Evolutionary conservation across 2,797 vertebrate species (phyloP), one percentile per base, ranked within the genome.

Genomic region (Eulemur albifrons): DNA sequence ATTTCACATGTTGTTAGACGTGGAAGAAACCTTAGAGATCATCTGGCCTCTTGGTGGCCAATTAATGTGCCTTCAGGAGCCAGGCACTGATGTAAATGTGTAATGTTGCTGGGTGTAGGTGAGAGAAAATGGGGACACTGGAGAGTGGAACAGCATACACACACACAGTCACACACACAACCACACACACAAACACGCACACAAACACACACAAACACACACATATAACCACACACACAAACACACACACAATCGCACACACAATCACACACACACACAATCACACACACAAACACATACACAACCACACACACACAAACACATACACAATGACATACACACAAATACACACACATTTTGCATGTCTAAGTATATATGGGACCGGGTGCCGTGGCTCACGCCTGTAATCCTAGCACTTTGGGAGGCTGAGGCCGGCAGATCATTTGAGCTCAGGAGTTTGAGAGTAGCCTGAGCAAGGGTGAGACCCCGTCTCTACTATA

Each of bases 1-100:
- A 86, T 79, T 96, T 96, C 61, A 82, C 32, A 65, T 95, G 81
- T 96, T 32, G 7, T 93, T 80, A 95, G 83, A 92, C 11, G 30
- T 79, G 43, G 45, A 90, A 0, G 43, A 90, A 84, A 57, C n/a
- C n/a, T 93, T 80, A 93, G 32, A 85, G 40, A 73, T 88, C 38
- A 77, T 73, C 43, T 73, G 61, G 81, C 25, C 32, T 92, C 75
- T 82, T 77, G 67, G 52, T 30, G 48, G 69, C 83, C 69, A 76
- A 43, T 86, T 94, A 50, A 76, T 54, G 35, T 63, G 23, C 30
- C 14, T 88, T 73, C 13, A 82, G 25, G 38, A 27, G 40, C 65
- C 52, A 80, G 40, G 23, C 30, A 85, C 50, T 81, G 30, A 90
- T 27, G 32, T 67, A 69, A 81, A 73, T 52, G 30, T 43, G 65